phyloP scores from a whole-genome alignment of 1,140 invertebrate genomes.

The Philotrypesis tridentata region DNA sequence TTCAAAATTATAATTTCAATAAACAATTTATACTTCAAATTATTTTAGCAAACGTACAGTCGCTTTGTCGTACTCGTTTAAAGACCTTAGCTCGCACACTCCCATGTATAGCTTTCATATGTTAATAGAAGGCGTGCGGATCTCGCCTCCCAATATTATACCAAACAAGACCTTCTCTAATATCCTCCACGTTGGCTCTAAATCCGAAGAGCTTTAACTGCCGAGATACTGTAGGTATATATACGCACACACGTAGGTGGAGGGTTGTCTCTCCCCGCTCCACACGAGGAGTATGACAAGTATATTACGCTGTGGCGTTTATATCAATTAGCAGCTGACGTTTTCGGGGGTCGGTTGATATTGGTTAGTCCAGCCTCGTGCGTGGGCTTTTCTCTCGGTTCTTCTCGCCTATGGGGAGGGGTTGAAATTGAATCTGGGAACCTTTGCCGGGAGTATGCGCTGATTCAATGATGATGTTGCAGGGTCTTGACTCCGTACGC shows the following conservation, averaged over 20 bases:
- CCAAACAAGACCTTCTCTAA: neutral
- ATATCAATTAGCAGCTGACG: slow-evolving; percentile 70
- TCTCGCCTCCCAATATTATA: neutral
- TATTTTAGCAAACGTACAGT: no score
- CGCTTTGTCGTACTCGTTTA: neutral
- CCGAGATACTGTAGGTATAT: neutral
- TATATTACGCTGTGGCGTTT: slow-evolving; percentile 69
- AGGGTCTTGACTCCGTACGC: neutral
- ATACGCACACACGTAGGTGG: neutral
- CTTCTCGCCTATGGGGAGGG: neutral
- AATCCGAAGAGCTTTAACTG: slow-evolving; percentile 1
- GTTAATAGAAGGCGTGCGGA: slow-evolving; percentile 57
- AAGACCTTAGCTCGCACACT: neutral
- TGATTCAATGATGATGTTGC: slow-evolving; percentile 38
- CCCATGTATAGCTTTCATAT: slow-evolving; percentile 64
- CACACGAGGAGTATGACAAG: slow-evolving; percentile 64
- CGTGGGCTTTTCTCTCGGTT: neutral
- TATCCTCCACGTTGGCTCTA: neutral
- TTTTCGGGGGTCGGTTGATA: slow-evolving; percentile 59
- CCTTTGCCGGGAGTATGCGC: neutral
- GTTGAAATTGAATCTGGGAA: slow-evolving; percentile 34
- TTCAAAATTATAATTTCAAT: no score
- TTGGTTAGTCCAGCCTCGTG: neutral
- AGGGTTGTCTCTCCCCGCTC: slow-evolving; percentile 11
- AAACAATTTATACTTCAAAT: no score